Conservation (phyloP, 2,797 vertebrate species). For the Lacerta bilineata region DNA sequence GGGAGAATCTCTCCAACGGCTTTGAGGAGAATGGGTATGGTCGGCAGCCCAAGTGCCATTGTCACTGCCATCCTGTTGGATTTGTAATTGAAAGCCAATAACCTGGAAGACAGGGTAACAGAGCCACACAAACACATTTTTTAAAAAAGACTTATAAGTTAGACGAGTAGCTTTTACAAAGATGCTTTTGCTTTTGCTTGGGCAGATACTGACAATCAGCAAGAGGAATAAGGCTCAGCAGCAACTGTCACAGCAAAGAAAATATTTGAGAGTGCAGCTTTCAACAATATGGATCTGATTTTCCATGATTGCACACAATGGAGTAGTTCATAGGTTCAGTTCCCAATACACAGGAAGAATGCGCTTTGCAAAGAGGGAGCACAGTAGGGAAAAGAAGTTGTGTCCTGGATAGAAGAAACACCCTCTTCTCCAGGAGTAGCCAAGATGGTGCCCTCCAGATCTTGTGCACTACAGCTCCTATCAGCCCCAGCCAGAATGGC, state of each 20-base stretch:
- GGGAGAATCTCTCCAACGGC: neutral
- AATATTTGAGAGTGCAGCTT: constrained; percentile 23
- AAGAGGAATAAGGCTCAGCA: neutral
- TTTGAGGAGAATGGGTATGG: neutral
- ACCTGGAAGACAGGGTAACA: constrained; percentile 17
- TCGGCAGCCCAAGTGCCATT: neutral
- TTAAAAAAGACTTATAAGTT: constrained; percentile 37
- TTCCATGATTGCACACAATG: neutral
- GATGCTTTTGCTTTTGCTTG: constrained; percentile 3
- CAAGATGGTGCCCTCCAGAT: too few relatives aligned
- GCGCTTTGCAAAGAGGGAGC: rapidly evolving
- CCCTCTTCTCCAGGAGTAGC: too few relatives aligned
- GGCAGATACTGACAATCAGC: neutral
- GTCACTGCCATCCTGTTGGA: neutral
- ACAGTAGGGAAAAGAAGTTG: neutral
- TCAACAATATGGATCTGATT: neutral
- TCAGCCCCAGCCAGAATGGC: too few relatives aligned
- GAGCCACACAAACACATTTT: neutral
- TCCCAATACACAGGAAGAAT: neutral
- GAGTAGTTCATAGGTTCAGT: neutral
- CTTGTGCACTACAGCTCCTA: too few relatives aligned
- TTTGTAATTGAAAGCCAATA: constrained; percentile 12
- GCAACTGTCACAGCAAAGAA: neutral
- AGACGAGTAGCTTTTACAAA: constrained; percentile 43
- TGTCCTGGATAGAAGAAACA: neutral